Evolutionary conservation across 2,888 invertebrate species (phyloP), one percentile per base, ranked within the genome.

Genomic region (Idaea aversata): DNA sequence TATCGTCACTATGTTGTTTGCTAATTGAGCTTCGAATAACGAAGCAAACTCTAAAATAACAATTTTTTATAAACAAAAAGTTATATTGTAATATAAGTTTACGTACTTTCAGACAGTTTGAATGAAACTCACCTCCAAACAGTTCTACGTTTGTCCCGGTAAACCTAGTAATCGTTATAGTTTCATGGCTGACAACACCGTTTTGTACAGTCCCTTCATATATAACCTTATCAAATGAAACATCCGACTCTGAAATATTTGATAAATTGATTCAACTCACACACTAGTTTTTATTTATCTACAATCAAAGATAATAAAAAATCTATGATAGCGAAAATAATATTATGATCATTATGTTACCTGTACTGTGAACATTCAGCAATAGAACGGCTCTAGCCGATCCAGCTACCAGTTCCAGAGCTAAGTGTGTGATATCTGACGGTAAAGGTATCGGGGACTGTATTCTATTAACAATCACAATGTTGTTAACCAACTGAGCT

Each of bases 121-220:
- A n/a, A 36, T 13, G 4, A 34, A 5, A 7, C 70, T 78, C 81
- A 90, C 91, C 83, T 75, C 91, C 90, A 62, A 72, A 36, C 62
- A 88, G 59, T 5, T 75, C 68, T 15, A 90, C 69, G 38, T 62
- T 70, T 6, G 74, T 72, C 67, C 81, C 85, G 63, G 68, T 65
- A 61, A 78, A 84, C 15, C 81, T 80, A 10, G 68, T 66, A 60
- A 88, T 62, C 34, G 67, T 72, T 59, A 90, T 88, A 0, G 63
- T 16, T 64, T 87, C 90, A 72, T 90, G 90, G 59, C 72, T 72
- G 3, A 88, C 74, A 10, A 66, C 65, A 59, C 70, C 47, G 47
- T 47, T 47, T 47, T 47, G 10, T 47, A 47, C 2, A 47, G 6
- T 47, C 13, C 47, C 47, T 47, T 47, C 47, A 47, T 6, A 47